Percentiles rank a stretch among this genome's conserved stretches.
Conservation (phyloP, 2,888 invertebrate genomes). For the Orthosia cruda region DNA sequence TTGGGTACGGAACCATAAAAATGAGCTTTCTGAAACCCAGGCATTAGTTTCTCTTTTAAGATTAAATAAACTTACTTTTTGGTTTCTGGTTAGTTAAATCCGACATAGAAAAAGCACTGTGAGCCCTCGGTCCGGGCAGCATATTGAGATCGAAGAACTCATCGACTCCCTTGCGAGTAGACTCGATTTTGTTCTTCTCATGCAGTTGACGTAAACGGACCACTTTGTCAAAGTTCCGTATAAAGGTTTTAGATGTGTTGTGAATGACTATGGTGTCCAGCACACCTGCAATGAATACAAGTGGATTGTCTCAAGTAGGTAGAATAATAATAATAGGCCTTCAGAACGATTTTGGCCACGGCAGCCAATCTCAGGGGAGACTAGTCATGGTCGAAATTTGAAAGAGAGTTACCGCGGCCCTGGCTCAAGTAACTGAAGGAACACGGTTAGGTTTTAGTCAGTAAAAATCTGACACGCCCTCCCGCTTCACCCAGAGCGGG, state of each 20-base stretch:
- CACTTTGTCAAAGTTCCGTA: slow-evolving; percentile 92
- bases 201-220: slow-evolving; percentile 88
- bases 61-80: slow-evolving; percentile 72
- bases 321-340: too few species aligned
- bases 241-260: slow-evolving; percentile 92
- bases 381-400: too few species aligned
- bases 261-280: slow-evolving; percentile 92
- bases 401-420: too few species aligned
- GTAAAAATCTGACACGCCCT: too few species aligned
- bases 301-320: not conserved
- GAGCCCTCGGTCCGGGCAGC: slow-evolving; percentile 81
- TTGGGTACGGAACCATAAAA: too few species aligned
- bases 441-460: too few species aligned
- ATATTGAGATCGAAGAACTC: slow-evolving; percentile 88
- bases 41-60: not conserved
- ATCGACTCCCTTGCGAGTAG: slow-evolving; percentile 79
- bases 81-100: slow-evolving; percentile 80
- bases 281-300: slow-evolving; percentile 84
- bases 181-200: slow-evolving; percentile 80
- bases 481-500: too few species aligned
- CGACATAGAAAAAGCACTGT: slow-evolving; percentile 80
- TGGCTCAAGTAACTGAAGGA: too few species aligned
- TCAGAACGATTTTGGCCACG: too few species aligned
- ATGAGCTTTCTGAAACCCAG: too few species aligned
- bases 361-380: too few species aligned